Evolutionary conservation across 2,113 vertebrate genomes (phyloP).

Genomic region (Morone saxatilis): DNA sequence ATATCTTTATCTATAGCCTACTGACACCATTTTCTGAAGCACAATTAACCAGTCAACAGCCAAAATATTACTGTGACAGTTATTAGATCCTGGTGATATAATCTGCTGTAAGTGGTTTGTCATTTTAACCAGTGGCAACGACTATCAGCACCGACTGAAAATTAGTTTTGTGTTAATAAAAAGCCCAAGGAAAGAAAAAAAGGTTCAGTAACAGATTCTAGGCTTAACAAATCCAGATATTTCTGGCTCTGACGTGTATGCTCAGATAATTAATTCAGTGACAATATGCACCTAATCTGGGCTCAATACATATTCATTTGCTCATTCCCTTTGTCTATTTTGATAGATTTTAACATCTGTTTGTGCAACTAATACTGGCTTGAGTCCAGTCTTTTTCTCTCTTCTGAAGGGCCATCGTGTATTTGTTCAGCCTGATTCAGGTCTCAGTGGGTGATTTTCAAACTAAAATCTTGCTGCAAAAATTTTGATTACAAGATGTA

Average conservation of each 20-base stretch:
- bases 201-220: background rate
- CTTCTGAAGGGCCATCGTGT: background rate
- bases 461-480: slow-evolving; percentile 16
- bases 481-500: slow-evolving; percentile 13
- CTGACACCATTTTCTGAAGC: background rate
- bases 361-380: no score
- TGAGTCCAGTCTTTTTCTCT: slow-evolving; percentile 6
- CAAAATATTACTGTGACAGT: background rate
- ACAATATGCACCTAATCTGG: background rate
- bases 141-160: background rate
- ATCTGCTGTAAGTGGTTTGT: background rate
- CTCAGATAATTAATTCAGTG: background rate
- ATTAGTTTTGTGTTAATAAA: no score
- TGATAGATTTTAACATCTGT: background rate
- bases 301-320: background rate
- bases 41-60: background rate
- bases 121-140: background rate
- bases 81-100: background rate
- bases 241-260: background rate
- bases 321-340: slow-evolving; percentile 8
- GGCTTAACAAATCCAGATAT: background rate
- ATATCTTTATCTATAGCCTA: no score
- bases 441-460: slow-evolving; percentile 8
- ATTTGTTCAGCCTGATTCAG: background rate
- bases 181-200: no score